Conservation (phyloP, 2,888 invertebrate species). For the Pilophorus perplexus region DNA sequence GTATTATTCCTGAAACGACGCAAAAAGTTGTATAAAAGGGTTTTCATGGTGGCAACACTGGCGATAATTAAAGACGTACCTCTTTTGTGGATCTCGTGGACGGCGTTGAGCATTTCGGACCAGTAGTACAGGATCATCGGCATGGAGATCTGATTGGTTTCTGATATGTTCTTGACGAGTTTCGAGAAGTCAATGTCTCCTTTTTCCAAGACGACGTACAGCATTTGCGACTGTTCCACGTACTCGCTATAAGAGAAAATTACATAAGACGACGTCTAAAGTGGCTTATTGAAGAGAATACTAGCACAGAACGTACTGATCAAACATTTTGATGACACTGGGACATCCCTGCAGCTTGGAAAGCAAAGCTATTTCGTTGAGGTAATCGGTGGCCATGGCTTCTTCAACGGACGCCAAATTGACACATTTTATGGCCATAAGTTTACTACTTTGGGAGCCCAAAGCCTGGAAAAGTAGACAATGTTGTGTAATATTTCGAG, state of each 20-base stretch:
- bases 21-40: too few species aligned
- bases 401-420: constrained; percentile 69
- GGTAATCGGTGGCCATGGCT: constrained; percentile 70
- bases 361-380: constrained; percentile 84
- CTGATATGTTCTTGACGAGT: constrained; percentile 62
- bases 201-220: constrained; percentile 88
- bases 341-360: constrained; percentile 76
- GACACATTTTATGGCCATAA: constrained; percentile 80
- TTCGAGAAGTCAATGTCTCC: constrained; percentile 86
- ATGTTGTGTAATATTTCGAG: constrained; percentile 1
- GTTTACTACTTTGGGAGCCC: constrained; percentile 51
- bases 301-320: constrained; percentile 67
- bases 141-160: constrained; percentile 61
- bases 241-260: constrained; percentile 64
- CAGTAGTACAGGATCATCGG: constrained; percentile 83
- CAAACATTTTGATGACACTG: constrained; percentile 78
- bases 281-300: neutral
- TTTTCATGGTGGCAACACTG: too few species aligned
- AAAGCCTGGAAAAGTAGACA: constrained; percentile 54
- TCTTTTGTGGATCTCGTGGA: constrained; percentile 83
- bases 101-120: constrained; percentile 90
- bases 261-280: neutral
- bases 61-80: constrained; percentile 61
- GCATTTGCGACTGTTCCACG: constrained; percentile 59
- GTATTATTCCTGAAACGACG: constrained; percentile 81